Conservation (phyloP, 1,140 invertebrate genomes). For the Hyposmocoma kahamanoa region DNA sequence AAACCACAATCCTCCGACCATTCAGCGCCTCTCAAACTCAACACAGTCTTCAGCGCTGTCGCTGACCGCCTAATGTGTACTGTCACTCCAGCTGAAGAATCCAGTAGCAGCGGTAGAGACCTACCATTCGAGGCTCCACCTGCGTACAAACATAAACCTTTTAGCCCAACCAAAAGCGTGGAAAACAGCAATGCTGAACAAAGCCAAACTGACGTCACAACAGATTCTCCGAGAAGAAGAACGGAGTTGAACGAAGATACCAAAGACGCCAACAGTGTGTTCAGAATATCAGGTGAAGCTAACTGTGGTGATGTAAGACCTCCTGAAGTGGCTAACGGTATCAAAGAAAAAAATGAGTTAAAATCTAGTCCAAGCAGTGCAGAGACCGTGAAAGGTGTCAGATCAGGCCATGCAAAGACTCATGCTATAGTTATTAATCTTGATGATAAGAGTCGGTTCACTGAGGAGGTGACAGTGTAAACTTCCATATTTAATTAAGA, state of each 20-base stretch:
- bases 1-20: conserved; percentile 50
- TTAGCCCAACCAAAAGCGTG: conserved; percentile 68
- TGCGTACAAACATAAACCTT: conserved; percentile 66
- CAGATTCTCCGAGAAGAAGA: conserved; percentile 53
- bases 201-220: conserved; percentile 58
- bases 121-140: conserved; percentile 60
- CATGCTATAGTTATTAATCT: conserved; percentile 85
- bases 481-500: conserved; percentile 22
- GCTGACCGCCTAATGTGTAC: conserved; percentile 69
- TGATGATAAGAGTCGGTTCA: conserved; percentile 85
- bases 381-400: conserved; percentile 62
- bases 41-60: conserved; percentile 71
- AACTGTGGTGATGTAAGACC: conserved; percentile 61
- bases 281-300: conserved; percentile 62
- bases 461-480: conserved; percentile 86
- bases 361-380: conserved; percentile 57
- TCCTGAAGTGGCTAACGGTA: conserved; percentile 55
- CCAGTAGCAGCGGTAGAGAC: conserved; percentile 66
- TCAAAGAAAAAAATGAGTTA: conserved; percentile 54
- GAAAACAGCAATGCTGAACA: conserved; percentile 60
- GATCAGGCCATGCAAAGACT: conserved; percentile 80
- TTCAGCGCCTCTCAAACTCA: conserved; percentile 64
- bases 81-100: conserved; percentile 67
- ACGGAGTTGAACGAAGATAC: conserved; percentile 36
- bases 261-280: conserved; percentile 44